Evolutionary conservation across 2,797 vertebrate genomes (phyloP).

Genomic region (Sciurus vulgaris): DNA sequence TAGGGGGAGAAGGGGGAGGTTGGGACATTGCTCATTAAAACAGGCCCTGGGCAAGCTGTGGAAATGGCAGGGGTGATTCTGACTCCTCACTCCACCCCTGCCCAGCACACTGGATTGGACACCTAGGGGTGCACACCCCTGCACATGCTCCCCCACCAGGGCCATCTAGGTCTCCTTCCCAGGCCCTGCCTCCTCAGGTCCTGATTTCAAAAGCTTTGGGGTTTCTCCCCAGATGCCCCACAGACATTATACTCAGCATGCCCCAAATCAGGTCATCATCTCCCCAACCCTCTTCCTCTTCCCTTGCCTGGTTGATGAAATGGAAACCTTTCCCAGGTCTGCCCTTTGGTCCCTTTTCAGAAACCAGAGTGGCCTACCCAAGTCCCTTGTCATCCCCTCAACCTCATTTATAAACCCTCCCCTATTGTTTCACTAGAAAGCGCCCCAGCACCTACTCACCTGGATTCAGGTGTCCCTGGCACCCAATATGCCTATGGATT

Average conservation of each 20-base stretch:
- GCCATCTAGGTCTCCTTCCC: background rate
- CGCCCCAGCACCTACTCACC: background rate
- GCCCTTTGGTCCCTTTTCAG: background rate
- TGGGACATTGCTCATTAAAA: conserved; percentile 55
- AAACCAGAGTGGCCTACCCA: background rate
- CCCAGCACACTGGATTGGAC: background rate
- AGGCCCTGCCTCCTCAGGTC: background rate
- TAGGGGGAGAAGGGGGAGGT: background rate
- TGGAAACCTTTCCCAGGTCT: background rate
- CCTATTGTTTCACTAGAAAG: background rate
- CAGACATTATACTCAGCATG: background rate
- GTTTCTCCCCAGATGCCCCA: background rate
- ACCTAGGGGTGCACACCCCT: background rate
- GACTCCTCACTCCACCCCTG: background rate
- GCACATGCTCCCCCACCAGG: accelerated
- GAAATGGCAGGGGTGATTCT: background rate
- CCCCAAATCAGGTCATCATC: background rate
- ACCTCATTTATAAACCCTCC: background rate
- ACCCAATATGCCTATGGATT: background rate
- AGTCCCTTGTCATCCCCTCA: no score
- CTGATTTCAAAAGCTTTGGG: background rate
- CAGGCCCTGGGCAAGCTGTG: background rate
- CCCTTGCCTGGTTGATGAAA: background rate
- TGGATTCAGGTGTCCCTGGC: background rate
- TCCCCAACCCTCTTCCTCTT: background rate